phyloP scores from a whole-genome alignment of 2,888 invertebrate genomes.

The Drosophila niveifrons region DNA sequence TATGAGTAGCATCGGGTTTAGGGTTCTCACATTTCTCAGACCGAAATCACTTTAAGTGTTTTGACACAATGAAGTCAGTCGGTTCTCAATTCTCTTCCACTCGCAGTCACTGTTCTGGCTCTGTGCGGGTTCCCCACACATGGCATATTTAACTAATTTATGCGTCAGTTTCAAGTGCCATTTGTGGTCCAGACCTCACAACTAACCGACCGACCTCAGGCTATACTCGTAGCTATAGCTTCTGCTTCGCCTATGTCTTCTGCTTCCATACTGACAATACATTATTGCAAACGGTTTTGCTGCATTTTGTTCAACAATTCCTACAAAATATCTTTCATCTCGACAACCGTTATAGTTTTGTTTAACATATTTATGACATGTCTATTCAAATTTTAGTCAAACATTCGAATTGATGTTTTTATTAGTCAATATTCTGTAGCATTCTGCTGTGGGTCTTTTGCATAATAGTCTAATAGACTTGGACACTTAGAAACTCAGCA shows the following conservation, averaged over 20 bases:
- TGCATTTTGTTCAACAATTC: conserved; percentile 65
- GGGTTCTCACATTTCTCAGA: conserved; percentile 66
- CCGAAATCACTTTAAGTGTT: conserved; percentile 78
- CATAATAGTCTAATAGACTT: conserved; percentile 64
- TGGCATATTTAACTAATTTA: conserved; percentile 69
- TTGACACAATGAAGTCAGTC: conserved; percentile 78
- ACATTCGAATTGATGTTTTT: conserved; percentile 59
- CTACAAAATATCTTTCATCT: conserved; percentile 36
- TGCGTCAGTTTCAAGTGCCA: conserved; percentile 78
- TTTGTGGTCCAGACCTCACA: conserved; percentile 76
- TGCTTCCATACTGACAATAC: conserved; percentile 20
- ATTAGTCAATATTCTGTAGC: conserved; percentile 55
- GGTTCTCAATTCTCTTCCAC: conserved; percentile 13
- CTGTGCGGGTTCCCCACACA: conserved; percentile 52
- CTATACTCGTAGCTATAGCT: conserved; percentile 9
- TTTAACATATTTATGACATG: conserved; percentile 77
- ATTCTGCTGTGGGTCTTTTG: conserved; percentile 66
- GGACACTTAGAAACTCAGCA: conserved; percentile 34
- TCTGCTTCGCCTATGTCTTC: conserved; percentile 10
- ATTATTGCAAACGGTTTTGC: conserved; percentile 68
- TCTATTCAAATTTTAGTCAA: conserved; percentile 27
- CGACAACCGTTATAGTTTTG: conserved; percentile 69
- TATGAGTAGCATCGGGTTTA: conserved; percentile 2
- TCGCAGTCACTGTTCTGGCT: neutral
- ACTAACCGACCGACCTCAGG: conserved; percentile 27